Base-by-base conservation (phyloP, 2,113 vertebrate genomes). In the Platysternon megacephalum region DNA sequence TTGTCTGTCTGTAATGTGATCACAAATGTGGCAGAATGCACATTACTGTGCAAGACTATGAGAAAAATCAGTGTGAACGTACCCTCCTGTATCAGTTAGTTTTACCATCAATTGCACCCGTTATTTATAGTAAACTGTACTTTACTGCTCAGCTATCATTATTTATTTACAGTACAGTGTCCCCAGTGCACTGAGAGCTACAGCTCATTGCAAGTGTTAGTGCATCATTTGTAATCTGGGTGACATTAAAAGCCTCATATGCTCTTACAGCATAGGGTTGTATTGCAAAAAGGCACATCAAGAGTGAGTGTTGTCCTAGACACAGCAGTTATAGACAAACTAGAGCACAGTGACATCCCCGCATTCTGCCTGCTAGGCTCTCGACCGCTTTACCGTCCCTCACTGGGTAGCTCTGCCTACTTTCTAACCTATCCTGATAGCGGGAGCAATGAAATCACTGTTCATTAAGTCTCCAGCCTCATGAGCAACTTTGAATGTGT, bases 201-300 rank as follows among this genome's bases (percentile, higher is more conserved):
- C 32, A 29, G 46, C 29, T 19, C 46, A 28, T 51, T 29, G 89
- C 84, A 35, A 26, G 21, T 4, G 49, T 16, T 72, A 1, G 1
- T 0, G 3, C n/a, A 2, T 0, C 1, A 5, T 79, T 72, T 42
- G 44, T 6, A 16, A 42, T 0, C 68, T 1, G 84, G 26, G 3
- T 0, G 5, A 0, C 6, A 2, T 9, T 78, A 1, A 4, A 35
- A 44, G 80, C 55, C 56, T 8, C 4, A n/a, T 68, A n/a, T 68
- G 1, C 32, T 65, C 35, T 74, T 1, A 42, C 52, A 39, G n/a
- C 17, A 26, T 51, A 56, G 83, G 13, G 5, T 42, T 56, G 24
- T 28, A 68, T 26, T 74, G 46, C 2, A 29, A 78, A 51, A 16
- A 8, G 74, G 51, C 7, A 5, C 28, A 3, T 6, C 12, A 49